These are phyloP conservation scores for Melipona bicolor DNA, from an alignment of 2,888 invertebrate genomes.

Conservation along the genomic window DNA sequence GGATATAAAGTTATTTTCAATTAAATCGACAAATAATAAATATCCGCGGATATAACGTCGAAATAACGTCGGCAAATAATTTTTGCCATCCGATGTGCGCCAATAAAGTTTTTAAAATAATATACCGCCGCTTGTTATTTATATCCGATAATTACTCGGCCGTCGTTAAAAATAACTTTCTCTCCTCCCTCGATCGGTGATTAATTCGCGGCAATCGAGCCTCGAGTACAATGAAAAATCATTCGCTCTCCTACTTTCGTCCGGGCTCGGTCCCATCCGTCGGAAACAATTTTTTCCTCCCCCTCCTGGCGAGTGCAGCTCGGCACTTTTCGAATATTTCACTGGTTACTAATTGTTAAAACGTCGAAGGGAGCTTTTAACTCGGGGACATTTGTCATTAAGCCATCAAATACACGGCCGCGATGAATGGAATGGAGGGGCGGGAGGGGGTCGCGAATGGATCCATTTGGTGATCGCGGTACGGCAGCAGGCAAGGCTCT, in stretches of 20 bases:
- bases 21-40: neutral
- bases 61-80: no score
- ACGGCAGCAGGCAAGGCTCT: neutral
- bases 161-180: neutral
- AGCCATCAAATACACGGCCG: constrained; percentile 34
- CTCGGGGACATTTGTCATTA: constrained; percentile 46
- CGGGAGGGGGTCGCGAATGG: constrained; percentile 5
- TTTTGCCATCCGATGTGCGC: no score
- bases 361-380: constrained; percentile 33
- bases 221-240: neutral
- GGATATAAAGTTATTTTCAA: neutral
- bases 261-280: neutral
- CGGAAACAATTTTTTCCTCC: constrained; percentile 16
- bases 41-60: no score
- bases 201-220: neutral
- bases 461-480: constrained; percentile 56
- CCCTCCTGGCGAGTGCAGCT: no score
- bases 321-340: neutral
- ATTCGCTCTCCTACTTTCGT: neutral
- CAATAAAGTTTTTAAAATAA: no score
- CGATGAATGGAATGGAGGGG: constrained; percentile 14
- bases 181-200: neutral
- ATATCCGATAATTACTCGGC: neutral
- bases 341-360: constrained; percentile 34
- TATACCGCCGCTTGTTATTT: no score